Percentiles rank a stretch among this genome's conserved stretches.
Evolutionary conservation across 1,140 invertebrate genomes (phyloP).

Genomic region (Eueides isabella): DNA sequence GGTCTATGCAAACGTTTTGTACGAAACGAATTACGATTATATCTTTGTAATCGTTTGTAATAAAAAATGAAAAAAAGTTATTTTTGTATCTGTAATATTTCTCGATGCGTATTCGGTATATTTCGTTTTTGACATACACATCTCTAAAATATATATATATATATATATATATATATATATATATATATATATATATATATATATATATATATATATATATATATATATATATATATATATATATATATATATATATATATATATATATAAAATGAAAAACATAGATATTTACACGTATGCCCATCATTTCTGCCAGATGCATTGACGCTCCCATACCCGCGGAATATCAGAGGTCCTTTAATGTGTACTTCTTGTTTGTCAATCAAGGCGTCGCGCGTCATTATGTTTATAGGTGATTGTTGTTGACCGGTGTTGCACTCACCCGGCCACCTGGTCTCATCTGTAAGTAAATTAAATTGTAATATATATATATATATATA

Average conservation of each 20-base stretch:
- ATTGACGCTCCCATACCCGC: slow-evolving; percentile 57
- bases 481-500: neutral
- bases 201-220: neutral
- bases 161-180: too few relatives aligned
- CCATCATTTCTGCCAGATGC: slow-evolving; percentile 58
- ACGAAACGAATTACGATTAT: too few relatives aligned
- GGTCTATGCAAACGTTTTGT: too few relatives aligned
- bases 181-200: slow-evolving; percentile 1
- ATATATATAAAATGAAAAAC: slow-evolving; percentile 10
- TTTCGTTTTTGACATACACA: too few relatives aligned
- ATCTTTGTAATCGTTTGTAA: too few relatives aligned
- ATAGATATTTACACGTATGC: slow-evolving; percentile 56
- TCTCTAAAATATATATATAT: neutral
- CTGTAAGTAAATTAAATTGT: slow-evolving; percentile 43
- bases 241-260: too few relatives aligned
- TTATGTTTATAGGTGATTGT: slow-evolving; percentile 73
- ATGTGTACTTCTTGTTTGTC: slow-evolving; percentile 58
- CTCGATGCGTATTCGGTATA: too few relatives aligned
- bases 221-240: too few relatives aligned
- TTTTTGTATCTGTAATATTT: too few relatives aligned
- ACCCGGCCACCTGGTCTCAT: slow-evolving; percentile 62
- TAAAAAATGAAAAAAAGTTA: too few relatives aligned
- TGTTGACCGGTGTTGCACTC: slow-evolving; percentile 51
- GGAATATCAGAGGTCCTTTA: slow-evolving; percentile 56
- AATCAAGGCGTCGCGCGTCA: slow-evolving; percentile 49